phyloP scores from a whole-genome alignment of 2,113 vertebrate genomes.

The Zosterops hypoxanthus region DNA sequence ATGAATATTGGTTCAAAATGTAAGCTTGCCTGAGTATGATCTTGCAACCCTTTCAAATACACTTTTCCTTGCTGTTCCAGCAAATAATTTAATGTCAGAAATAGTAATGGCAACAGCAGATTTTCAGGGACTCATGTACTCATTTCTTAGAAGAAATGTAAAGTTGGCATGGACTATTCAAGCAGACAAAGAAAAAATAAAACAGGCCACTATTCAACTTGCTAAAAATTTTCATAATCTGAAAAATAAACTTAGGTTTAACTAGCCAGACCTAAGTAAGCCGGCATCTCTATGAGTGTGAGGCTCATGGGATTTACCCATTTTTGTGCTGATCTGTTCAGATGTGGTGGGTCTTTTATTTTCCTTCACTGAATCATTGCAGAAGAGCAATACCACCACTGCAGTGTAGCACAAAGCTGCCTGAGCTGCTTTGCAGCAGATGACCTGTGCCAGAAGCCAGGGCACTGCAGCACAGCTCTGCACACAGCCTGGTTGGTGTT shows the following conservation, averaged over 20 bases:
- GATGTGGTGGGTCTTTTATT: background rate
- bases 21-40: background rate
- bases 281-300: background rate
- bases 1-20: background rate
- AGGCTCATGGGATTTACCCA: background rate
- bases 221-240: background rate
- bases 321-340: background rate
- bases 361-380: background rate
- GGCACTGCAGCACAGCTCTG: background rate
- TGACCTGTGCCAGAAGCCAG: background rate
- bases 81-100: background rate
- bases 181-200: background rate
- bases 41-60: background rate
- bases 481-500: background rate
- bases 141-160: background rate
- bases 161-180: background rate
- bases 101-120: background rate
- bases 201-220: background rate
- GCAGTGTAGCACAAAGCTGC: background rate
- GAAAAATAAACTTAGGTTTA: background rate
- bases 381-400: background rate
- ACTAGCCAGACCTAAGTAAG: background rate
- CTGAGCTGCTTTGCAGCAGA: background rate
- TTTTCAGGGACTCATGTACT: background rate
- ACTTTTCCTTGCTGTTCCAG: background rate